A percentile compares a stretch with the other conserved stretches of the same genome.
Conservation (phyloP, 2,113 vertebrate genomes). For the Callipepla squamata region DNA sequence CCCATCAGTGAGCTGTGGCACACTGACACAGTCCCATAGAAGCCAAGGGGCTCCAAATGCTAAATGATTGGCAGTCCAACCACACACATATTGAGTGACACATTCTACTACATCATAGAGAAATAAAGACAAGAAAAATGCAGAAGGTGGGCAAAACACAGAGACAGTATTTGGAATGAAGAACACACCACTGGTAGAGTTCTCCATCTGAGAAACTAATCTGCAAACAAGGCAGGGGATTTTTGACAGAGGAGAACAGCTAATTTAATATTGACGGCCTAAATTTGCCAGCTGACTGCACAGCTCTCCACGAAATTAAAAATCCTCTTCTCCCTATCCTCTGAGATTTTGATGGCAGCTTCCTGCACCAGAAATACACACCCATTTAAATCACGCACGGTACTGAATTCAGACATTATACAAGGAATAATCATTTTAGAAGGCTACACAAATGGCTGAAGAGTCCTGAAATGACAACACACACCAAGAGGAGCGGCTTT, state of each 20-base stretch:
- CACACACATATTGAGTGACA: background rate
- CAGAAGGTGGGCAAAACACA: background rate
- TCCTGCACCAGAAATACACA: background rate
- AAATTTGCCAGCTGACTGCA: conserved; percentile 61
- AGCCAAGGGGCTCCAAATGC: background rate
- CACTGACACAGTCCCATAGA: background rate
- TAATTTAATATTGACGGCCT: conserved; percentile 61
- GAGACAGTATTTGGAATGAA: background rate
- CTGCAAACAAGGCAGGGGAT: background rate
- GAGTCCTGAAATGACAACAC: background rate
- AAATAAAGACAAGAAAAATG: background rate
- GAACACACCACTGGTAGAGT: background rate
- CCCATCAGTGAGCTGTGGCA: background rate
- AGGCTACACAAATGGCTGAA: conserved; percentile 16
- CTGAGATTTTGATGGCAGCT: background rate
- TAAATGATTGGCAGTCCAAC: background rate
- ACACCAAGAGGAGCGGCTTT: background rate
- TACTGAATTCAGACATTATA: background rate
- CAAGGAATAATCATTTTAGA: background rate
- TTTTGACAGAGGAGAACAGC: conserved; percentile 15
- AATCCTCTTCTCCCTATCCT: conserved; percentile 17
- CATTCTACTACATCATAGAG: background rate
- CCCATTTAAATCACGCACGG: background rate
- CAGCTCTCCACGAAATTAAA: conserved; percentile 45
- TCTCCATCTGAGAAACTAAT: conserved; percentile 38